Evolutionary conservation across 1,140 invertebrate species (phyloP).

Genomic region (Heliconius eleuchia): DNA sequence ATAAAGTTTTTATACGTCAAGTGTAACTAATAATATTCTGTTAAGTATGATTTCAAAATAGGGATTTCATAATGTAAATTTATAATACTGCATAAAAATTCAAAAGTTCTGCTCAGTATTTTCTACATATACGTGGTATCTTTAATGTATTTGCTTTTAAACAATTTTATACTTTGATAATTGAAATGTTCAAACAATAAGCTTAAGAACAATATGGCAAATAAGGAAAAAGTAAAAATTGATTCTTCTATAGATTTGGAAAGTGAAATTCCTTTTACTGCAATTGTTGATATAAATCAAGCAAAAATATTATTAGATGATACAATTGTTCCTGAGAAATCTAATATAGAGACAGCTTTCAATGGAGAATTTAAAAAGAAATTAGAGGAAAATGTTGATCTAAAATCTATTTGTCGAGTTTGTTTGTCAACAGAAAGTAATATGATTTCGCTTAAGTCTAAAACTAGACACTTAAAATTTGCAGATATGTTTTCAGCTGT

Average conservation of each 20-base stretch:
- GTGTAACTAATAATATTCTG: too few relatives aligned
- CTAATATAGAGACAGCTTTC: background rate
- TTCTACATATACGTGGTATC: background rate
- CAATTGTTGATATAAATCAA: constrained; percentile 31
- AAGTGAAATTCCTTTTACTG: constrained; percentile 46
- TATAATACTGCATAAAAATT: too few relatives aligned
- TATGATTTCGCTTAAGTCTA: constrained; percentile 45
- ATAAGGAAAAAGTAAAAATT: background rate
- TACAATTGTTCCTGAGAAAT: background rate
- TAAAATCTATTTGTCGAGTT: constrained; percentile 49
- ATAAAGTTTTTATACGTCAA: too few relatives aligned
- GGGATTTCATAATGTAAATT: too few relatives aligned
- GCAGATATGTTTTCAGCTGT: constrained; percentile 52
- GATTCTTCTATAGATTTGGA: constrained; percentile 31
- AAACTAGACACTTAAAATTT: constrained; percentile 38
- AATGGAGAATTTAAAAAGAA: constrained; percentile 8
- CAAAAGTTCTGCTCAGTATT: too few relatives aligned
- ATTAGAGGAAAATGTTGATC: background rate
- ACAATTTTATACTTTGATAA: background rate
- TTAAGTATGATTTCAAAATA: too few relatives aligned
- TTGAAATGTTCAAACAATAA: background rate
- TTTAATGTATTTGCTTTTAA: background rate
- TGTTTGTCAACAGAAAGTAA: constrained; percentile 46
- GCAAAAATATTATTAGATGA: constrained; percentile 10
- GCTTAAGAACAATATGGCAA: background rate